Evolutionary conservation across 30 jellyfish, hydroid and myxozoan genomes (phyloP), one percentile per base, ranked within the genome.

Genomic region (Hydra vulgaris): DNA sequence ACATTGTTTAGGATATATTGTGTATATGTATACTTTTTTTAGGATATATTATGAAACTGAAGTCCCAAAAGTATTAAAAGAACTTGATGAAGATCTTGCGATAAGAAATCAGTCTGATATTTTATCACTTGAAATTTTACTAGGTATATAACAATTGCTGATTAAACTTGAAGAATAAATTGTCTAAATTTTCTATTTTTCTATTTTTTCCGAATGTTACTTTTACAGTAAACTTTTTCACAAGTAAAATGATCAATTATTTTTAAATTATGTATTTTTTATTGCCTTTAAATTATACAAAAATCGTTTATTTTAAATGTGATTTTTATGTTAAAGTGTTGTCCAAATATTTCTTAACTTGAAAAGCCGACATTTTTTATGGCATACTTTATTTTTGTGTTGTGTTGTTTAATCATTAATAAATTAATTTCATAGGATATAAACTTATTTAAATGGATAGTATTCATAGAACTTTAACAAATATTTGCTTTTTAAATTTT

Each of bases 1-100:
- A n/a, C n/a, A n/a, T n/a, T n/a, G n/a, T n/a, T n/a, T n/a, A n/a
- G n/a, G 5, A 21, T 3, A 15, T 24, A 69, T 69, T 69, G 26
- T 3, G 8, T 69, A 69, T 69, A 5, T 3, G 21, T 4, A 73
- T 12, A 15, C 18, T n/a, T 78, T 4, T n/a, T 53, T 27, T 78
- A 78, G 85, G 85, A 53, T 75, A n/a, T 78, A 21, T 61, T 78
- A 78, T 23, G 53, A 52, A 23, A 19, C 17, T 17, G 85, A 78
- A 18, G 85, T 78, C n/a, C 85, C 85, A 78, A 54, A 61, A 22
- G 79, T 78, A 40, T 1, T 61, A 21, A 78, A 53, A 54, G 85
- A 78, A 4, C 53, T 78, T 20, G 66, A 76, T 15, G 53, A 16
- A 1, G 85, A 78, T 22, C 17, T 61, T 40, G 23, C 26, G 21